phyloP scores from a whole-genome alignment of 2,888 invertebrate species.

The Chrysolina americana region DNA sequence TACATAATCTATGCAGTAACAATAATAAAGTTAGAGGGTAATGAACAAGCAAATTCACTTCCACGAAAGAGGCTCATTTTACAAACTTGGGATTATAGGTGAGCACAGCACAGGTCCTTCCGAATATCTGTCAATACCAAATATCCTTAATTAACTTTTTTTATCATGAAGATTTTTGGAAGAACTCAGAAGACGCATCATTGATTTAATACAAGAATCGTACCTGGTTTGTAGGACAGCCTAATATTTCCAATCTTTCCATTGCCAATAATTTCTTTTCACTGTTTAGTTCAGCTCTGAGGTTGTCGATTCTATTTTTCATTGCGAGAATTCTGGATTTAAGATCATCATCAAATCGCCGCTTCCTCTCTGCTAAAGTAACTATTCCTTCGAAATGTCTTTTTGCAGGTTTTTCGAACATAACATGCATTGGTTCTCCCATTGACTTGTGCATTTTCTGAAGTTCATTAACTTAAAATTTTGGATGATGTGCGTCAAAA shows the following conservation, averaged over 20 bases:
- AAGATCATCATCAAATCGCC: neutral
- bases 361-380: neutral
- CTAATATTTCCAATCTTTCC: constrained; percentile 5
- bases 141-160: too few relatives aligned
- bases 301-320: neutral
- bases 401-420: neutral
- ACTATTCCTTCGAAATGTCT: neutral
- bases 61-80: too few relatives aligned
- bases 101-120: too few relatives aligned
- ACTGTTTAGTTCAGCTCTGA: neutral
- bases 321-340: neutral
- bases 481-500: neutral
- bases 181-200: too few relatives aligned
- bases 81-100: too few relatives aligned
- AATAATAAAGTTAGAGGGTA: too few relatives aligned
- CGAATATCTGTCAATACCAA: too few relatives aligned
- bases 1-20: too few relatives aligned
- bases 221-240: neutral
- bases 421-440: constrained; percentile 4
- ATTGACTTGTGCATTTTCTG: constrained; percentile 7
- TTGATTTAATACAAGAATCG: neutral
- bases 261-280: constrained; percentile 6
- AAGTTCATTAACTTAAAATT: neutral
- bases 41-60: too few relatives aligned
- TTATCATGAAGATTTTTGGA: too few relatives aligned